Conservation (phyloP, 1,140 invertebrate species). For the Propsilocerus akamusi region DNA sequence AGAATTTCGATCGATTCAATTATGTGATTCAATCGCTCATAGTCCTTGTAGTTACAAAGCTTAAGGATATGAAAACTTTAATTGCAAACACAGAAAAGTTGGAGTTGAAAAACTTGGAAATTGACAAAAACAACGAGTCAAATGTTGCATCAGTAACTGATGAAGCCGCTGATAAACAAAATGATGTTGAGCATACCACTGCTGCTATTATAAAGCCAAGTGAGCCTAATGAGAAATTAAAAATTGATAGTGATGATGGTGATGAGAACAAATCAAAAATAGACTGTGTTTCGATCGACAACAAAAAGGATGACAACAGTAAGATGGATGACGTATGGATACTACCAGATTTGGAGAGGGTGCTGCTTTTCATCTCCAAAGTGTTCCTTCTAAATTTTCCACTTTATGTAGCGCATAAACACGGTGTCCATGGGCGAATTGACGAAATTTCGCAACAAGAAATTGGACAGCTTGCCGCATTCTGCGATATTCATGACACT, state of each 20-base stretch:
- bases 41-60: constrained; percentile 46
- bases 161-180: constrained; percentile 10
- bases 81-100: constrained; percentile 14
- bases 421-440: constrained; percentile 49
- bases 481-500: constrained; percentile 81
- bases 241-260: constrained; percentile 4
- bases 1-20: constrained; percentile 79
- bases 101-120: constrained; percentile 7
- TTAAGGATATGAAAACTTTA: constrained; percentile 48
- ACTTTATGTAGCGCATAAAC: constrained; percentile 81
- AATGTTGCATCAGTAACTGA: constrained; percentile 7
- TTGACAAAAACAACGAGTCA: constrained; percentile 8
- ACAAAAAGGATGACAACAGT: constrained; percentile 6
- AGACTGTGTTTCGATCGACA: background rate
- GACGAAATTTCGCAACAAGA: constrained; percentile 63
- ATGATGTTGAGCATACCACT: constrained; percentile 5
- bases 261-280: constrained; percentile 7
- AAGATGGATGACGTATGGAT: constrained; percentile 34
- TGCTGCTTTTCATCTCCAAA: constrained; percentile 60
- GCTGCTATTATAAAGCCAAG: too few species aligned
- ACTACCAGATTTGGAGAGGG: constrained; percentile 54
- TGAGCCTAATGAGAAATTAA: too few species aligned
- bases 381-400: constrained; percentile 78
- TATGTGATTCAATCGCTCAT: constrained; percentile 67
- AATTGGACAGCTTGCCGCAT: constrained; percentile 54